These are phyloP conservation scores for Sitta carolinensis DNA, from an alignment of 2,797 vertebrate genomes.

Conservation along the genomic window DNA sequence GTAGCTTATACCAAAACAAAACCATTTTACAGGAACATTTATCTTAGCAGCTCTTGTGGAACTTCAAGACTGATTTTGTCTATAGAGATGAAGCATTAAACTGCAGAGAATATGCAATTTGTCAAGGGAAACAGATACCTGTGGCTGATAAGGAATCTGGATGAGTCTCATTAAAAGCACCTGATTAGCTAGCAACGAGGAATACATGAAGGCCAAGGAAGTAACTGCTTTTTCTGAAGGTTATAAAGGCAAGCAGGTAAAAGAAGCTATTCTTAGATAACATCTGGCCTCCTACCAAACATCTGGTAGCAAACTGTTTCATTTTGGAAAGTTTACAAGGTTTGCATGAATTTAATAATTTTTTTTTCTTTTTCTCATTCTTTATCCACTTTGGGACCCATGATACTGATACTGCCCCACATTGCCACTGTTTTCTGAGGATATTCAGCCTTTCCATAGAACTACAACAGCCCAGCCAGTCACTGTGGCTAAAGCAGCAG, in stretches of 20 bases:
- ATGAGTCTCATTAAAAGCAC: not conserved
- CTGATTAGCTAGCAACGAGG: not conserved
- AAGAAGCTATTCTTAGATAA: constrained; percentile 58
- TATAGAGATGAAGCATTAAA: not conserved
- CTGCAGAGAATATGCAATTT: not conserved
- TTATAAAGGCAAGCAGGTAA: constrained; percentile 38
- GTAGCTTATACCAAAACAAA: not conserved
- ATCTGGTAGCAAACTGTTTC: constrained; percentile 50
- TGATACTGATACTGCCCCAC: not conserved
- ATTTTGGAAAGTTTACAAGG: constrained; percentile 26
- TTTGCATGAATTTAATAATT: not conserved
- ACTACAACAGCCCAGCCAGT: not conserved
- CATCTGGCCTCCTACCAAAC: constrained; percentile 43
- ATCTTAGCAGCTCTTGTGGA: not conserved
- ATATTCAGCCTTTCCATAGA: not conserved
- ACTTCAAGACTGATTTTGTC: not conserved
- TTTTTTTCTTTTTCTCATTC: not conserved
- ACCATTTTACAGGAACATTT: not conserved
- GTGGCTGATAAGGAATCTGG: not conserved
- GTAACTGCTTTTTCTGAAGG: constrained; percentile 36
- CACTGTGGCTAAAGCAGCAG: not conserved
- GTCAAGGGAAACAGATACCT: not conserved
- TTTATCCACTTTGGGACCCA: not conserved
- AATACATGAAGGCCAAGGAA: not conserved
- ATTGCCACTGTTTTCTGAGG: not conserved